Base-by-base conservation (phyloP, 2,888 invertebrate genomes). In the Rotaria socialis region DNA sequence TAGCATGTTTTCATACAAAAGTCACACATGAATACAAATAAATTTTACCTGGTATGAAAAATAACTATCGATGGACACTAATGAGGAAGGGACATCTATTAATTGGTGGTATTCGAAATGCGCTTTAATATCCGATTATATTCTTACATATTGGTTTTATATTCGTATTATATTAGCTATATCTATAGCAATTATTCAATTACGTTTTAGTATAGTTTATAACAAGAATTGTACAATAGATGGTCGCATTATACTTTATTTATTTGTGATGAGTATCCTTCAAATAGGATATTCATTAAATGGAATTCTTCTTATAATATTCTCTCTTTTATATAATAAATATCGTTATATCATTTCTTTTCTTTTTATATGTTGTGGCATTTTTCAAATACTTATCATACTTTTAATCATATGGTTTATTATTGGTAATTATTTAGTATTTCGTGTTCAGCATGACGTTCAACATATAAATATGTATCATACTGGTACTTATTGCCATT, bases 371-470 rank as follows among this genome's bases (percentile, higher is more conserved):
- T 67, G 67, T 35, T 67, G 35, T 67, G 14, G 6, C 1, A 27
- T 67, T 35, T 35, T 35, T 14, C 19, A 35, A 19, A 27, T 67
- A 35, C 0, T 67, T 1, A 6, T 41, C 14, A 10, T 41, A 35
- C 35, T 16, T 35, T 35, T 67, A 19, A 16, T 67, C 1, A 35
- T 35, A 27, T 27, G 35, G 27, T 67, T 67, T 41, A 27, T 67
- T 67, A 67, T 27, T 19, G 67, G 67, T 35, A 67, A 67, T 67
- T 67, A 67, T 67, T 67, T 41, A 35, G 35, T 67, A 67, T 67
- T 67, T 67, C 35, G 19, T 67, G 35, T 67, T 0, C 0, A 10
- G n/a, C 14, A 60, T 14, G 0, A 27, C 27, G 35, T 67, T 19
- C 67, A 67, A 41, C 35, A 41, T 67, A 67, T 19, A 41, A 67